Evolutionary conservation across 2,113 vertebrate genomes (phyloP).

Genomic region (Heterochromis multidens): DNA sequence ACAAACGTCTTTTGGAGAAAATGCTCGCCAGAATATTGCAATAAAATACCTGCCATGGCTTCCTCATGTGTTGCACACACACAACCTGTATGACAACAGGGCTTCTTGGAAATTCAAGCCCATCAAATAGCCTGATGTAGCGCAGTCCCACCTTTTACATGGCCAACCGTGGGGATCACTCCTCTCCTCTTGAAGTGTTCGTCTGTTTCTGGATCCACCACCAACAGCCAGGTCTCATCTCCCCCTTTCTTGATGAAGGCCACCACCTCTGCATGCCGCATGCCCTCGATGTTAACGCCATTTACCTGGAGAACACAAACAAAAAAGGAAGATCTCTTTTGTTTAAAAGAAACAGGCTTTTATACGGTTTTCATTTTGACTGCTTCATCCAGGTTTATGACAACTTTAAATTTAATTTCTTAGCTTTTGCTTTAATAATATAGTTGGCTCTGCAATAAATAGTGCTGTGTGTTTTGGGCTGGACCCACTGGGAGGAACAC

Average conservation of each 20-base stretch:
- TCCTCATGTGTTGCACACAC: neutral
- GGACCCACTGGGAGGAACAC: neutral
- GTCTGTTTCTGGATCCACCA: slow-evolving; percentile 90
- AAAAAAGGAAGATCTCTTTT: neutral
- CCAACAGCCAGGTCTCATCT: slow-evolving; percentile 83
- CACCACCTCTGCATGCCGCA: slow-evolving; percentile 92
- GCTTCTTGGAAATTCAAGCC: neutral
- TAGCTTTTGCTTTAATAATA: neutral
- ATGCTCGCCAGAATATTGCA: neutral
- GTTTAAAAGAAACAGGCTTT: neutral
- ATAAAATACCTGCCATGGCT: neutral
- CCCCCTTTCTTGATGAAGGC: slow-evolving; percentile 88
- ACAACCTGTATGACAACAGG: neutral
- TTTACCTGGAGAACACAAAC: slow-evolving; percentile 81
- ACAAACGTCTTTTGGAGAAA: neutral
- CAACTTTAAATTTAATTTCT: neutral
- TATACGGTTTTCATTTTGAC: neutral
- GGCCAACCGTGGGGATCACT: slow-evolving; percentile 79
- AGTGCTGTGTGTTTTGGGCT: neutral
- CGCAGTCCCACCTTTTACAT: slow-evolving; percentile 79
- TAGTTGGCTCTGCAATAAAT: neutral
- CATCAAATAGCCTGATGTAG: neutral
- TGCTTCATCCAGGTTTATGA: neutral
- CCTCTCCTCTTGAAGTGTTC: slow-evolving; percentile 88
- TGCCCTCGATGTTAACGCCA: slow-evolving; percentile 87